Evolutionary conservation across 2,113 vertebrate species (phyloP).

Genomic region (Vireo altiloquus): DNA sequence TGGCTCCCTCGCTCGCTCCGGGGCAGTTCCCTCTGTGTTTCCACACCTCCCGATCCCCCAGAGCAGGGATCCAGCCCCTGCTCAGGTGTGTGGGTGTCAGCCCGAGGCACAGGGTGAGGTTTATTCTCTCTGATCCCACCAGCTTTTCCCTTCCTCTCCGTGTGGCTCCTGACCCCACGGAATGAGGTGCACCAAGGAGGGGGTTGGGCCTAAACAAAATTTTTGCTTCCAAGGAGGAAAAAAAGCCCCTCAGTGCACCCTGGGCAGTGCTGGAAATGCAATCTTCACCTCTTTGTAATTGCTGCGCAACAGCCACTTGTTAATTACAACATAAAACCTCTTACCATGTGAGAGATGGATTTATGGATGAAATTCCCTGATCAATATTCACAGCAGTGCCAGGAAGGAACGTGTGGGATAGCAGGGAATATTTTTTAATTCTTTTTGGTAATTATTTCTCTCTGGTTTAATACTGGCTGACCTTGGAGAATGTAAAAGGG

Average conservation of each 20-base stretch:
- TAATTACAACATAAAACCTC: slow-evolving; percentile 8
- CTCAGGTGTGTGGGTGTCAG: neutral
- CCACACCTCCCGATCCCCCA: neutral
- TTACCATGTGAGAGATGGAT: neutral
- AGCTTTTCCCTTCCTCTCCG: neutral
- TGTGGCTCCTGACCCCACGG: neutral
- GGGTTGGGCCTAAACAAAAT: neutral
- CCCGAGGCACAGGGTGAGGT: neutral
- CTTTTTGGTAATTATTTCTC: neutral
- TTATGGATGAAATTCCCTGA: slow-evolving; percentile 29
- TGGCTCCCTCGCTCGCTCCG: neutral
- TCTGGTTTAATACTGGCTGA: neutral
- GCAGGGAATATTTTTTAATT: neutral
- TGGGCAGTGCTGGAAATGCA: neutral
- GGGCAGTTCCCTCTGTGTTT: neutral
- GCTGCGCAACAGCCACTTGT: neutral
- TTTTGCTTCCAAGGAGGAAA: fast-evolving
- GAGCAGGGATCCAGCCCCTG: neutral
- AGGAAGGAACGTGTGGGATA: neutral
- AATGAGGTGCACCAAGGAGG: fast-evolving
- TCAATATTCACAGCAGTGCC: neutral
- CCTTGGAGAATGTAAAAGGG: neutral
- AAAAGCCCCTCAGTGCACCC: fast-evolving
- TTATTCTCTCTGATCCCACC: neutral
- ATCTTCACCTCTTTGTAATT: neutral